Percentiles rank a stretch among this genome's conserved stretches.
These are phyloP conservation scores for Piscicola geometra DNA, from an alignment of 2,888 invertebrate genomes.

Conservation along the genomic window DNA sequence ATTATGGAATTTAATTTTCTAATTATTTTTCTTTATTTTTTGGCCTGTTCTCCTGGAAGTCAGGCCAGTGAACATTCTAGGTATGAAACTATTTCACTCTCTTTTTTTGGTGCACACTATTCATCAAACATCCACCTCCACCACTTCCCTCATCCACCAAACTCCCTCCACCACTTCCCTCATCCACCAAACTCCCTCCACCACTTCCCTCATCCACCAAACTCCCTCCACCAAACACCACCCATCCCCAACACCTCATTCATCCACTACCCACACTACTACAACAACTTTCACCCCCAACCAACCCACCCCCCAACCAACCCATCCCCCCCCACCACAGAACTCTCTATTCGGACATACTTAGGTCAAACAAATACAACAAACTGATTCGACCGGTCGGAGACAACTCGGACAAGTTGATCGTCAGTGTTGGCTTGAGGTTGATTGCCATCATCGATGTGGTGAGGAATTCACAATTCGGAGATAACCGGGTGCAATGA, in stretches of 20 bases:
- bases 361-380: conserved; percentile 79
- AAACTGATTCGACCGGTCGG: conserved; percentile 88
- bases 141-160: not conserved
- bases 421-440: conserved; percentile 77
- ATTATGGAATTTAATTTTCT: too few species aligned
- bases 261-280: not conserved
- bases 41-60: too few species aligned
- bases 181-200: not conserved
- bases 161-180: not conserved
- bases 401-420: conserved; percentile 87
- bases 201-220: not conserved
- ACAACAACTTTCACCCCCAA: too few species aligned
- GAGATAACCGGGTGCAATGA: not conserved
- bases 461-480: too few species aligned
- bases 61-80: too few species aligned
- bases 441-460: conserved; percentile 47
- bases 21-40: too few species aligned
- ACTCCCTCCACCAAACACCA: not conserved
- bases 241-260: not conserved
- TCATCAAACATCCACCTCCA: not conserved
- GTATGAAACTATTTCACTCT: too few species aligned
- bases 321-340: too few species aligned
- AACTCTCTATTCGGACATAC: conserved; percentile 87
- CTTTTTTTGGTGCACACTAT: too few species aligned
- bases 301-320: too few species aligned